Evolutionary conservation across 2,113 vertebrate species (phyloP).

Genomic region (Diglossa brunneiventris): DNA sequence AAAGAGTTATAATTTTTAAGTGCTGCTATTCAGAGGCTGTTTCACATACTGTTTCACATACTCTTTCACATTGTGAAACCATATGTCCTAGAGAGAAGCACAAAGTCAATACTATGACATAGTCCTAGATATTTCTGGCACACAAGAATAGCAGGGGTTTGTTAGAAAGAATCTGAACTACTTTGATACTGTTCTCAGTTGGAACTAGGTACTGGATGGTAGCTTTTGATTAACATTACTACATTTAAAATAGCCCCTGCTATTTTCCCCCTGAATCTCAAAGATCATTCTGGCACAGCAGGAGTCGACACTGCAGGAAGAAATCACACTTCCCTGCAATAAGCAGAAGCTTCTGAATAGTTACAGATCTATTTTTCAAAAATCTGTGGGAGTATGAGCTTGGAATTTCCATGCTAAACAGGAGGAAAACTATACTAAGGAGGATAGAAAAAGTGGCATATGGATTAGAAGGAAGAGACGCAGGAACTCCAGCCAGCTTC

Average conservation of each 20-base stretch:
- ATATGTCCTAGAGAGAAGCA: neutral
- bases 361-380: neutral
- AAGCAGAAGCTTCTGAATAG: neutral
- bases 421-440: neutral
- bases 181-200: neutral
- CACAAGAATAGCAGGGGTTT: neutral
- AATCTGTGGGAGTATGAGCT: neutral
- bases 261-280: neutral
- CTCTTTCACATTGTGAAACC: neutral
- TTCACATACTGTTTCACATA: neutral
- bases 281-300: neutral
- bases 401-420: neutral
- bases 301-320: neutral
- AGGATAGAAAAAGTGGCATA: neutral
- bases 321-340: neutral
- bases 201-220: neutral
- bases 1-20: neutral
- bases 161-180: neutral
- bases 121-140: neutral
- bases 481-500: neutral
- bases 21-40: neutral
- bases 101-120: neutral
- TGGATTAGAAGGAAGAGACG: neutral
- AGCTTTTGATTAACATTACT: neutral
- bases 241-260: neutral